Evolutionary conservation across 1,140 invertebrate genomes (phyloP), one percentile per base, ranked within the genome.

Genomic region (Ganaspis sp.): DNA sequence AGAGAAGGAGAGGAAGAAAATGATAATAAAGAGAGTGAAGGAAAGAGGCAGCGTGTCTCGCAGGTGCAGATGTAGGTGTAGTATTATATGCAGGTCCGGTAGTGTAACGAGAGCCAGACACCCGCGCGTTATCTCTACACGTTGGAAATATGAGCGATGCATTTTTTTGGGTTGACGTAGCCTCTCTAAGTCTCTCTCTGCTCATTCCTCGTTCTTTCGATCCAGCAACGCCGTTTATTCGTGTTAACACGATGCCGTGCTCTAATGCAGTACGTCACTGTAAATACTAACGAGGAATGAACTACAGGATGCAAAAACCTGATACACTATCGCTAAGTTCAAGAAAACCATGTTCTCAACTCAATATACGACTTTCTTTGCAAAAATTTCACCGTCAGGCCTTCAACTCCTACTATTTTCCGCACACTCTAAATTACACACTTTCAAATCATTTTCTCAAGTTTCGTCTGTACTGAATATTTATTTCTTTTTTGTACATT

Each of bases 31-130:
- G 69, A 34, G 74, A 75, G 37, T 69, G 70, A 69, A 37, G 70
- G 54, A 23, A 12, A 54, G 34, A 58, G n/a, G 37, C 58, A 42
- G 71, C 19, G 6, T 23, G 54, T 64, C 54, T 64, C 54, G 21
- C 54, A 64, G 54, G 54, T 64, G 58, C 58, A 64, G 58, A 34
- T 64, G 23, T 64, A 64, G 58, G 58, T 64, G 58, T 64, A 34
- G 23, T 64, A 77, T 73, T 74, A 74, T 71, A 64, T 58, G 11
- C 54, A 64, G 26, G 23, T 64, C 58, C 21, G 58, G 58, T 64
- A 80, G 69, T 74, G 78, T 38, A 45, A 38, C 54, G 69, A 74
- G 73, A 49, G 72, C 71, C 78, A 76, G 74, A 73, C 54, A 45
- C 45, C n/a, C 29, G 72, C 45, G 45, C 53, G 34, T 26, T 64